These are phyloP conservation scores for Xestia xanthographa DNA, from an alignment of 2,888 invertebrate genomes.

Conservation along the genomic window DNA sequence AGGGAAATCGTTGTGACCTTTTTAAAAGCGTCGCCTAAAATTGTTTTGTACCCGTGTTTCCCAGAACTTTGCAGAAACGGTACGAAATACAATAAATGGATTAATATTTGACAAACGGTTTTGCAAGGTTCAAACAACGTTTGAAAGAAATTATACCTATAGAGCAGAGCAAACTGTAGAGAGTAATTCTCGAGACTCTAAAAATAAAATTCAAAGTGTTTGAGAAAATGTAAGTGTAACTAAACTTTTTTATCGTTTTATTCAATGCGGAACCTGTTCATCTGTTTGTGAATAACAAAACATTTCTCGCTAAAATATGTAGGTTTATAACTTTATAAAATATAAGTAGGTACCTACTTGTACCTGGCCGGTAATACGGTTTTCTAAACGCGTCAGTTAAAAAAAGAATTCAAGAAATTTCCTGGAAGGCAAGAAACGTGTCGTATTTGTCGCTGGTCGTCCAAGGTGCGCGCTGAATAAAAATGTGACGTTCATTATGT, in stretches of 20 bases:
- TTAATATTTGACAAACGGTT: neutral
- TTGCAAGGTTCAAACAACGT: neutral
- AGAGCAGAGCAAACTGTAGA: neutral
- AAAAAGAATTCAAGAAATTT: conserved; percentile 38
- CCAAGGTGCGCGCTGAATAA: conserved; percentile 25
- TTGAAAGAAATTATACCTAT: neutral
- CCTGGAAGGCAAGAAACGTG: neutral
- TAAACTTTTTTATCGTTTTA: neutral
- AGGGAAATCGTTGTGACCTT: conserved; percentile 2
- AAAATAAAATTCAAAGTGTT: neutral
- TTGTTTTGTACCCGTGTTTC: neutral
- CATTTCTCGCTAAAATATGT: neutral
- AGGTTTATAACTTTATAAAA: neutral
- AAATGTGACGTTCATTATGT: conserved; percentile 9
- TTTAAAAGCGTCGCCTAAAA: conserved; percentile 5
- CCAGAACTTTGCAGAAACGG: conserved; percentile 1
- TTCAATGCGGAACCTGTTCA: neutral
- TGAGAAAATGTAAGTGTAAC: neutral
- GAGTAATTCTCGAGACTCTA: neutral
- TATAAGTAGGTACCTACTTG: neutral
- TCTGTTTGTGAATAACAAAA: conserved; percentile 1
- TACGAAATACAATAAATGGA: neutral
- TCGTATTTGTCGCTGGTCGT: conserved; percentile 17
- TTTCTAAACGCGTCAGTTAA: conserved; percentile 25
- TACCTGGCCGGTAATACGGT: neutral